Conservation (phyloP, 2,797 vertebrate species). For the Macropodus opercularis region DNA sequence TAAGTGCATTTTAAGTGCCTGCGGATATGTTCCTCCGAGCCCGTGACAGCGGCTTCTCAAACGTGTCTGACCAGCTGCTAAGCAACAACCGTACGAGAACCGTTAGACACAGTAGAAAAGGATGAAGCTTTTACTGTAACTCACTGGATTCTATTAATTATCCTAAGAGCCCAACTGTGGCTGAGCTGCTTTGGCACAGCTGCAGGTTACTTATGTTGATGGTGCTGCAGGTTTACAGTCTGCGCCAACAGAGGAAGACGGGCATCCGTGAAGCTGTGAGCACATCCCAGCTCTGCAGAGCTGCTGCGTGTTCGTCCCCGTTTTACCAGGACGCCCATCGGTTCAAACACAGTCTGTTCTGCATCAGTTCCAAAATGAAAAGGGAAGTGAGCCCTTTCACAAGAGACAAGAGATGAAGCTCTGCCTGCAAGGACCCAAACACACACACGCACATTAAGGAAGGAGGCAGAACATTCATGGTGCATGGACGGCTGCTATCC, state of each 20-base stretch:
- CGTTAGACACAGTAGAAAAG: conserved; percentile 60
- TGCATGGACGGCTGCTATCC: conserved; percentile 54
- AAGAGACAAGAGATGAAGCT: conserved; percentile 22
- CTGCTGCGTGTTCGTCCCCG: too few relatives aligned
- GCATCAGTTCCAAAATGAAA: conserved; percentile 7
- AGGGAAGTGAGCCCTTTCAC: conserved; percentile 23
- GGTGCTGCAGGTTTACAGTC: conserved; percentile 45
- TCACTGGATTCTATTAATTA: conserved; percentile 65
- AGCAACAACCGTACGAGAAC: conserved; percentile 48
- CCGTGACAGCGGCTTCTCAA: conserved; percentile 42
- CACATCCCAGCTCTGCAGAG: conserved; percentile 24
- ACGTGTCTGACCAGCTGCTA: conserved; percentile 52
- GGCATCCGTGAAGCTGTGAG: conserved; percentile 26
- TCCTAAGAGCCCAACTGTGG: conserved; percentile 55
- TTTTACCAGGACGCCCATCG: too few relatives aligned
- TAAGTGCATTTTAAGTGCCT: too few relatives aligned
- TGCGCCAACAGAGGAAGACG: conserved; percentile 53
- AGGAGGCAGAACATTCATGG: conserved; percentile 67
- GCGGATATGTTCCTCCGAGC: conserved; percentile 59
- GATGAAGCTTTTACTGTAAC: conserved; percentile 53
- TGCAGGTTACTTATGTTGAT: conserved; percentile 56
- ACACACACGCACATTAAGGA: conserved; percentile 57
- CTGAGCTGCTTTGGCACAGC: conserved; percentile 41
- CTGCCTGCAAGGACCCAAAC: conserved; percentile 30
- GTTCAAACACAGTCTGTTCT: conserved; percentile 13